Base-by-base conservation (phyloP, 2,888 invertebrate genomes). In the Amphipyra berbera region DNA sequence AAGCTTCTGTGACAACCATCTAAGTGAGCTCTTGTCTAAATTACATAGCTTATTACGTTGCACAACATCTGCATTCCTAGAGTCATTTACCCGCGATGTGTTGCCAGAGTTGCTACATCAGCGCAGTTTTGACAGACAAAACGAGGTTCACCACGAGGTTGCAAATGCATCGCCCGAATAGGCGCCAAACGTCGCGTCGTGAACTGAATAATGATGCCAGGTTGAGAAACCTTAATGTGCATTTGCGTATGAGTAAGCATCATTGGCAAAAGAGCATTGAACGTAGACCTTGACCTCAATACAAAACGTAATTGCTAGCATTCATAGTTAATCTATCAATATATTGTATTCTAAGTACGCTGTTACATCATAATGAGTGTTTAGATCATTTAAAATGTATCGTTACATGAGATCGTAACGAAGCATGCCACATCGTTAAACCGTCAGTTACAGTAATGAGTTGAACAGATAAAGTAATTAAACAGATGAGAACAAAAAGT, bases 161-260 rank as follows among this genome's bases (percentile, higher is more conserved):
- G 81, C 82, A 86, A 85, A 87, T 88, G 84, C 85, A 85, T 81
- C 81, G 82, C 84, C 87, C 81, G 85, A 88, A 88, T 86, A 87
- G 84, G 83, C 85, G 86, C 82, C 86, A 84, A 88, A 74, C 79
- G 63, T 64, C 63, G 68, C 68, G 65, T 80, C 85, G 83, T 85
- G 88, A 79, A 79, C 78, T 82, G 87, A 89, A 90, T 90, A 87
- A 82, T 83, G 76, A 87, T 85, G 83, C 79, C 82, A 81, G 84
- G 58, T 90, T 89, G 82, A 78, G 88, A 84, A 89, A 90, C 79
- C 68, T 61, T 79, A 76, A 82, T 80, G 78, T 79, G 69, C 70
- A 76, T 80, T 72, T 78, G 79, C 68, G 69, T 80, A 74, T 77
- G 73, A 82, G 59, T 68, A 68, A 66, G 49, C 60, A 76, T 70